Conservation (phyloP, 2,888 invertebrate genomes). For the Mythimna loreyi region DNA sequence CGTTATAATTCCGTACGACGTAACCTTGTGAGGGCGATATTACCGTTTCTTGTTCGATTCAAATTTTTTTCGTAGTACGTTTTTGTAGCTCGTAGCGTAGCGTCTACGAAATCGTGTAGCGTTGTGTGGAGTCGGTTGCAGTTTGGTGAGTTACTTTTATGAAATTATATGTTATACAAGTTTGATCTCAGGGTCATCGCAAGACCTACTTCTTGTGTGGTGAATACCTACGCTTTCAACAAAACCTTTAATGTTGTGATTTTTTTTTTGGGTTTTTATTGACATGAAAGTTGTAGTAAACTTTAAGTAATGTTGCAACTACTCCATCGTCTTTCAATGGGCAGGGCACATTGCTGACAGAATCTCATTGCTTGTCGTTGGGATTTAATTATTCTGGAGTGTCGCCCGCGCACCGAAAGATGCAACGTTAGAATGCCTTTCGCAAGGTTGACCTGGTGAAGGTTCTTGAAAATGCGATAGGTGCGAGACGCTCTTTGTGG, state of each 20-base stretch:
- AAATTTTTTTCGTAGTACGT: slow-evolving; percentile 28
- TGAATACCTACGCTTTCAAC: slow-evolving; percentile 3
- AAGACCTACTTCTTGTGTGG: slow-evolving; percentile 1
- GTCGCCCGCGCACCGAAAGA: too few species aligned
- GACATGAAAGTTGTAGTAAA: too few species aligned
- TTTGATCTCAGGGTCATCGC: slow-evolving; percentile 2
- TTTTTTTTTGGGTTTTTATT: neutral
- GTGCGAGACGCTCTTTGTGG: too few species aligned
- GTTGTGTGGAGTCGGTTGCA: slow-evolving; percentile 14
- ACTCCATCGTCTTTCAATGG: neutral
- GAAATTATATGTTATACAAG: slow-evolving; percentile 11
- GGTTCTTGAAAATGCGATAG: too few species aligned
- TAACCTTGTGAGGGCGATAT: slow-evolving; percentile 83
- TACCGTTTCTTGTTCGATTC: slow-evolving; percentile 56
- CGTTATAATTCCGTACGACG: slow-evolving; percentile 83
- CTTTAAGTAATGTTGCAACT: neutral
- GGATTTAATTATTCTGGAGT: too few species aligned
- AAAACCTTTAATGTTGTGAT: too few species aligned
- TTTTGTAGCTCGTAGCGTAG: slow-evolving; percentile 44
- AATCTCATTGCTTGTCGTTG: too few species aligned
- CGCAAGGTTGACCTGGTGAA: too few species aligned
- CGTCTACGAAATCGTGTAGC: slow-evolving; percentile 42
- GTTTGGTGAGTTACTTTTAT: slow-evolving; percentile 35
- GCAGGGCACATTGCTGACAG: too few species aligned
- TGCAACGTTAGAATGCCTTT: too few species aligned